A percentile compares a stretch with the other conserved stretches of the same genome.
phyloP scores from a whole-genome alignment of 2,113 vertebrate species.

The Equus quagga region DNA sequence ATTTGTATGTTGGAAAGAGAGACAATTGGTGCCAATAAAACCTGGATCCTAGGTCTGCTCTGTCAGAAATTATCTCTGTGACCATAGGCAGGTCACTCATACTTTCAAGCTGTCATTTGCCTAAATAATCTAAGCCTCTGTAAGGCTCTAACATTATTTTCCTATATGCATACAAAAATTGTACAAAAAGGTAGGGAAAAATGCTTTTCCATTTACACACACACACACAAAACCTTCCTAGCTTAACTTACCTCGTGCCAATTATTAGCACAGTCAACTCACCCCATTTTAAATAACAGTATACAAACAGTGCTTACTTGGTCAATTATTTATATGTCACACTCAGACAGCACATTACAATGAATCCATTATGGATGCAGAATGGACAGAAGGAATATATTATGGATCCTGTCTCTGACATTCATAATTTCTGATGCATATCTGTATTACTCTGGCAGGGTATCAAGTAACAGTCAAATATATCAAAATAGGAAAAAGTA shows the following conservation, averaged over 20 bases:
- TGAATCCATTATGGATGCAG: slow-evolving; percentile 24
- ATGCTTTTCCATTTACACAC: background rate
- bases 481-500: slow-evolving; percentile 46
- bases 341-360: slow-evolving; percentile 25
- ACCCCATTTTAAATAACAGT: slow-evolving; percentile 39
- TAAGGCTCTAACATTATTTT: slow-evolving; percentile 30
- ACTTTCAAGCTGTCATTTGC: slow-evolving; percentile 51
- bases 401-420: slow-evolving; percentile 38
- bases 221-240: background rate
- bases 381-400: slow-evolving; percentile 20
- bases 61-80: slow-evolving; percentile 9
- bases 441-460: background rate
- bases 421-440: slow-evolving; percentile 48
- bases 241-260: background rate
- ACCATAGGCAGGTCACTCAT: background rate
- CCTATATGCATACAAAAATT: background rate
- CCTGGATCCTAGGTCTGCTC: background rate
- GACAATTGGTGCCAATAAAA: background rate
- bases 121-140: slow-evolving; percentile 45
- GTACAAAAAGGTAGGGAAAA: background rate
- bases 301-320: slow-evolving; percentile 13
- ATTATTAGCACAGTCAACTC: background rate
- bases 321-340: slow-evolving; percentile 58
- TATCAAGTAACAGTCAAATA: background rate
- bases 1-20: background rate